phyloP scores from a whole-genome alignment of 1,140 invertebrate genomes.

The Pseudomyrmex concolor region DNA sequence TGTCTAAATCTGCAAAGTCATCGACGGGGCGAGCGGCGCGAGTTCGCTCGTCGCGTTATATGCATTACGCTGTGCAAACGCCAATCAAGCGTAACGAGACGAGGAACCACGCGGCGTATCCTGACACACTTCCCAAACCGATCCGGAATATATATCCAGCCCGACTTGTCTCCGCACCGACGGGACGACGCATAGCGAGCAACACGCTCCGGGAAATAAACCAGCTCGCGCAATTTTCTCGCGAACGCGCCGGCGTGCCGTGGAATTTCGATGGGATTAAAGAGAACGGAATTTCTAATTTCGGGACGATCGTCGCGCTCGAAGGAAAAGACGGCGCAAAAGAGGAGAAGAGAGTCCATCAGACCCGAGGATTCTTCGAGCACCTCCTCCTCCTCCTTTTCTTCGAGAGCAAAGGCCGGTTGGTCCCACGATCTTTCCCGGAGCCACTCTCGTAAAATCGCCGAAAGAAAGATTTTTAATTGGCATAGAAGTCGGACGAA shows the following conservation, averaged over 20 bases:
- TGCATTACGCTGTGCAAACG: slow-evolving; percentile 50
- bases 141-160: slow-evolving; percentile 40
- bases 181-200: no score
- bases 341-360: neutral
- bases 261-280: slow-evolving; percentile 34
- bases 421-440: slow-evolving; percentile 35
- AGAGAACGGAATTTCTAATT: slow-evolving; percentile 17
- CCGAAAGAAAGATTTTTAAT: slow-evolving; percentile 75
- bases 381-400: neutral
- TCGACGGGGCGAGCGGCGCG: slow-evolving; percentile 3
- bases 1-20: slow-evolving; percentile 59
- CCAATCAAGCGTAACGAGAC: slow-evolving; percentile 52
- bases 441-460: slow-evolving; percentile 69
- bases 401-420: slow-evolving; percentile 1
- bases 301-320: neutral
- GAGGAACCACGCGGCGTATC: slow-evolving; percentile 33
- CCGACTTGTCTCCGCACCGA: no score
- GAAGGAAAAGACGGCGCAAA: neutral
- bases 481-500: slow-evolving; percentile 64
- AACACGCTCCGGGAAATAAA: slow-evolving; percentile 10
- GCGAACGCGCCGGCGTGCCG: neutral
- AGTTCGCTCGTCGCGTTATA: slow-evolving; percentile 28
- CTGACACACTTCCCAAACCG: slow-evolving; percentile 36
- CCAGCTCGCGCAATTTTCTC: slow-evolving; percentile 26
- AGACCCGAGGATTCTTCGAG: neutral